These are phyloP conservation scores for Melanostoma scalare DNA, from an alignment of 2,888 invertebrate genomes.

Conservation along the genomic window DNA sequence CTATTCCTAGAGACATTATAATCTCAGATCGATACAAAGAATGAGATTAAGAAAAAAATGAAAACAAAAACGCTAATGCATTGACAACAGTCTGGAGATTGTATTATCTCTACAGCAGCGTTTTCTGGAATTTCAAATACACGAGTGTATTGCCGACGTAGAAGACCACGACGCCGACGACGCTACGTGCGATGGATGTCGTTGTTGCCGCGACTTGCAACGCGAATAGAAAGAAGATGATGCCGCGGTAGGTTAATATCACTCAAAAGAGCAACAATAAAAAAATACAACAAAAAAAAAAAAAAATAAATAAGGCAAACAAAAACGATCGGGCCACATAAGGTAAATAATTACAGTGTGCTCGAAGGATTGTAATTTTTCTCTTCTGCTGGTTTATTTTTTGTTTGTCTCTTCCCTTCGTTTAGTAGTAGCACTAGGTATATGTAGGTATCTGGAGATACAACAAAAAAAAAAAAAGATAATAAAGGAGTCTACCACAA, in stretches of 20 bases:
- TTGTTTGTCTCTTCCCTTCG: slow-evolving; percentile 45
- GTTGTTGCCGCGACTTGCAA: slow-evolving; percentile 6
- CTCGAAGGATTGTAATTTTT: slow-evolving; percentile 69
- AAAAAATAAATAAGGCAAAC: slow-evolving; percentile 57
- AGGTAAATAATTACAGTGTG: slow-evolving; percentile 73
- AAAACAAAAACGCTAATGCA: slow-evolving; percentile 15
- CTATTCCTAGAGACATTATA: no score
- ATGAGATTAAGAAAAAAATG: neutral
- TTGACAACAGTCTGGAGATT: neutral
- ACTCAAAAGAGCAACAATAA: slow-evolving; percentile 46
- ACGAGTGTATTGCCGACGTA: slow-evolving; percentile 34
- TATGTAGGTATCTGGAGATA: neutral
- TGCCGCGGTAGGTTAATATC: slow-evolving; percentile 71
- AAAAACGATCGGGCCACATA: slow-evolving; percentile 63
- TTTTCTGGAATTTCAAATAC: slow-evolving; percentile 59
- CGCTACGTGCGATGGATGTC: slow-evolving; percentile 11
- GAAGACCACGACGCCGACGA: slow-evolving; percentile 33
- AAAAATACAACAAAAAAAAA: slow-evolving; percentile 6
- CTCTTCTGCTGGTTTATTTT: slow-evolving; percentile 35
- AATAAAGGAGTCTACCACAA: slow-evolving; percentile 62
- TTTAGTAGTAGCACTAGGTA: slow-evolving; percentile 8
- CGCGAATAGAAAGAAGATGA: slow-evolving; percentile 52
- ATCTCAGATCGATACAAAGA: no score
- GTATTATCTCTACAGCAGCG: slow-evolving; percentile 54
- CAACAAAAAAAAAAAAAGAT: slow-evolving; percentile 22